Evolutionary conservation across 2,113 vertebrate genomes (phyloP).

Genomic region (Plotosus lineatus): DNA sequence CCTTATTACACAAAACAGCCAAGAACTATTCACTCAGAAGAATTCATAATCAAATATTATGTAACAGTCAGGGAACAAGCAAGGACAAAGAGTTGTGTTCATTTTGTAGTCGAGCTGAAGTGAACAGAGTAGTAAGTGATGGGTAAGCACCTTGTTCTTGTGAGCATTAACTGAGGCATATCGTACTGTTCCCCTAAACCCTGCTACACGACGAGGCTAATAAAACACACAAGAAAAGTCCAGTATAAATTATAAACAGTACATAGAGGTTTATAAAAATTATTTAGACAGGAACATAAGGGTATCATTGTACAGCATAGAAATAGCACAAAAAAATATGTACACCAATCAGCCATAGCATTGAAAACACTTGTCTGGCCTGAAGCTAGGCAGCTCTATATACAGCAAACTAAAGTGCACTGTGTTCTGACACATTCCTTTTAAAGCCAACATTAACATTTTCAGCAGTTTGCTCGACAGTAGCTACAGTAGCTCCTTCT

Average conservation of each 20-base stretch:
- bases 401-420: too few relatives aligned
- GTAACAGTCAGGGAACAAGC: neutral
- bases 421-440: too few relatives aligned
- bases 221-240: constrained; percentile 29
- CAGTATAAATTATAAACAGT: neutral
- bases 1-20: neutral
- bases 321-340: neutral
- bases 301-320: neutral
- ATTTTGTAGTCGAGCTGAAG: too few relatives aligned
- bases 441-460: too few relatives aligned
- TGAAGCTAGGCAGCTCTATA: too few relatives aligned
- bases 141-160: constrained; percentile 87
- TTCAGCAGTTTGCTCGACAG: too few relatives aligned
- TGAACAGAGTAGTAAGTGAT: neutral
- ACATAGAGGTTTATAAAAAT: neutral
- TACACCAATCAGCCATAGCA: neutral
- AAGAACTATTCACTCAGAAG: neutral
- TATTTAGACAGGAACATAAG: constrained; percentile 8
- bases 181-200: constrained; percentile 95
- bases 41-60: neutral
- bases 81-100: too few relatives aligned
- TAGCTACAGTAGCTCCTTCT: too few relatives aligned
- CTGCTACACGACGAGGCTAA: constrained; percentile 93
- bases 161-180: constrained; percentile 97
- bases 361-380: neutral